phyloP scores from a whole-genome alignment of 1,140 invertebrate species.

The Musca vetustissima region DNA sequence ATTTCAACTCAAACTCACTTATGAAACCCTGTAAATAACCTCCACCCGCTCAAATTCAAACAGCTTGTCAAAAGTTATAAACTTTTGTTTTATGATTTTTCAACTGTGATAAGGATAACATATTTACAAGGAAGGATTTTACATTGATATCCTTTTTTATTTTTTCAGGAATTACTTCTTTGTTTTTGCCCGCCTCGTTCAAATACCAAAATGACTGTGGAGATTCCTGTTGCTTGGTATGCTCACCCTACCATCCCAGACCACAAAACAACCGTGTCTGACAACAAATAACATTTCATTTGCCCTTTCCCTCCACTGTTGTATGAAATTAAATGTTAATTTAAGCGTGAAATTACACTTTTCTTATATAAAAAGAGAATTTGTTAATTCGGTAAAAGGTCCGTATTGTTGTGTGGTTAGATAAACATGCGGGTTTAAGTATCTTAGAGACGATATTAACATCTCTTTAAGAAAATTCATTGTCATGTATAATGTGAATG shows the following conservation, averaged over 20 bases:
- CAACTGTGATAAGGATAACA: constrained; percentile 33
- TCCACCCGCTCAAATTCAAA: constrained; percentile 6
- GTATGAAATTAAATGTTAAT: constrained; percentile 45
- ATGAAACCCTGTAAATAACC: no score
- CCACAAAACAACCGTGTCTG: neutral
- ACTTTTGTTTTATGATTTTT: constrained; percentile 37
- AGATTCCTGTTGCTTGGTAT: constrained; percentile 24
- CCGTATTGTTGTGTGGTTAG: no score
- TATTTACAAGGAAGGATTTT: constrained; percentile 18
- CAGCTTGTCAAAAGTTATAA: constrained; percentile 36
- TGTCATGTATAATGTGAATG: no score
- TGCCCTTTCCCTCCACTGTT: neutral
- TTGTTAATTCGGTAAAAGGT: no score
- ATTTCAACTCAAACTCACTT: no score
- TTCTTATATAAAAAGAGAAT: neutral
- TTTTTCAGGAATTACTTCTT: neutral
- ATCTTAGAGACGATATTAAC: no score
- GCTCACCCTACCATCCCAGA: neutral
- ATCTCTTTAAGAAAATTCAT: no score
- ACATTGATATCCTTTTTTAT: constrained; percentile 19
- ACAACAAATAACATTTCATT: constrained; percentile 6
- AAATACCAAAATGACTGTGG: constrained; percentile 1
- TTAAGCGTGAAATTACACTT: constrained; percentile 48
- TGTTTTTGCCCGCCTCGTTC: neutral
- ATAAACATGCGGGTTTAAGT: no score